These are phyloP conservation scores for Scomberomorus guttatus DNA, from an alignment of 2,797 vertebrate species.

Conservation along the genomic window DNA sequence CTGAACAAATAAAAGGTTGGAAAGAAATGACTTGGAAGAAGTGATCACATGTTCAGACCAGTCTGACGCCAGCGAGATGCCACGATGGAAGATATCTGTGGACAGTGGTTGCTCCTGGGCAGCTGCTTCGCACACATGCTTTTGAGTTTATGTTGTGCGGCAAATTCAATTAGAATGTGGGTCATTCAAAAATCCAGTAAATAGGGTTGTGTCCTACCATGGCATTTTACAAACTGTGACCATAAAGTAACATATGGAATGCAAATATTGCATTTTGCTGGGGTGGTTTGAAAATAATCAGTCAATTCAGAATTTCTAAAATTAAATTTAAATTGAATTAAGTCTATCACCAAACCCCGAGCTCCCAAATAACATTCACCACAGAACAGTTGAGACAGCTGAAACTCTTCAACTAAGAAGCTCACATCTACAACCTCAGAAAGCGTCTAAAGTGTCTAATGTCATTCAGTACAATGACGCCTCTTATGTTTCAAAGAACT, in stretches of 20 bases:
- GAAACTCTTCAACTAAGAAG: neutral
- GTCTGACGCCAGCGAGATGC: slow-evolving; percentile 30
- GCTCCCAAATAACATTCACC: neutral
- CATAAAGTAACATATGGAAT: neutral
- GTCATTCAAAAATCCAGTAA: neutral
- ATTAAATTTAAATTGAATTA: too few relatives aligned
- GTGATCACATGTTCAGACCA: slow-evolving; percentile 37
- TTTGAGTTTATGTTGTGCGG: slow-evolving; percentile 5
- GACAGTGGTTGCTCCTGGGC: slow-evolving; percentile 22
- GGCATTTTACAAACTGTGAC: neutral
- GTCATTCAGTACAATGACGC: too few relatives aligned
- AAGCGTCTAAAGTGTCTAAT: too few relatives aligned
- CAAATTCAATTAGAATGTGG: neutral
- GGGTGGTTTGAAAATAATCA: neutral
- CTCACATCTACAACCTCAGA: neutral
- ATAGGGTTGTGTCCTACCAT: neutral
- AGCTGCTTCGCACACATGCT: slow-evolving; percentile 1
- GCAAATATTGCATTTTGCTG: neutral
- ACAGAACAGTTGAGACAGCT: neutral
- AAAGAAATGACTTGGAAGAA: slow-evolving; percentile 43
- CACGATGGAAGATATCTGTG: slow-evolving; percentile 21
- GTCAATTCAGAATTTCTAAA: neutral
- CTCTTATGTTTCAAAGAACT: too few relatives aligned
- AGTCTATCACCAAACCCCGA: neutral
- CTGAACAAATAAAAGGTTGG: slow-evolving; percentile 31